These are phyloP conservation scores for Malthinus flaveolus DNA, from an alignment of 2,888 invertebrate genomes.

Conservation along the genomic window DNA sequence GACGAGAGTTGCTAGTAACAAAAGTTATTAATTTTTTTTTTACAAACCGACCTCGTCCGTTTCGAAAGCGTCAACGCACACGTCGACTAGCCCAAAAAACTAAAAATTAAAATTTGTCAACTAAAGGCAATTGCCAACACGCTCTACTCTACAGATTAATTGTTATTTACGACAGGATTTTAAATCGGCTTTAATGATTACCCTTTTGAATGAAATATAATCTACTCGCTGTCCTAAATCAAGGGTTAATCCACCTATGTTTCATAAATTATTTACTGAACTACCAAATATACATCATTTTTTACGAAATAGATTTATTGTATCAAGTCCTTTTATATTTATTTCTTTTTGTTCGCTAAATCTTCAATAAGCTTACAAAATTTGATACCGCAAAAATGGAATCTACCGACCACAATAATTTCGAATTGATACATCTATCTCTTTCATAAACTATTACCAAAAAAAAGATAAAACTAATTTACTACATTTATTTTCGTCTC, in stretches of 20 bases:
- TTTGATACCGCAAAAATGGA: too few relatives aligned
- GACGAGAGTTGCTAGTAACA: constrained; percentile 8
- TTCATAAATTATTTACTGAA: constrained; percentile 42
- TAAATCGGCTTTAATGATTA: constrained; percentile 44
- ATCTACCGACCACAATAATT: too few relatives aligned
- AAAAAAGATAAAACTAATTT: too few relatives aligned
- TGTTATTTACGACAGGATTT: constrained; percentile 38
- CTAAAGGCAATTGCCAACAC: constrained; percentile 32
- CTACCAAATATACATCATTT: constrained; percentile 39
- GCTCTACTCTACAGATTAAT: constrained; percentile 37
- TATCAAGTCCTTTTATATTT: not conserved
- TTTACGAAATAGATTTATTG: constrained; percentile 35
- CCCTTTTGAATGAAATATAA: constrained; percentile 39
- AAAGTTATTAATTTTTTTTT: too few relatives aligned
- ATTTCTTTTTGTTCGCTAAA: not conserved
- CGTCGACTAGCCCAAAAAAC: too few relatives aligned
- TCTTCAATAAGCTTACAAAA: too few relatives aligned
- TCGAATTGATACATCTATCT: too few relatives aligned
- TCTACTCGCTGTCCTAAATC: constrained; percentile 42
- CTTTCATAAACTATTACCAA: too few relatives aligned
- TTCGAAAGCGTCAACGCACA: too few relatives aligned
- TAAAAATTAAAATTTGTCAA: constrained; percentile 12
- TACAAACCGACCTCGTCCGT: too few relatives aligned
- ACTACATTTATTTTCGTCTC: too few relatives aligned
- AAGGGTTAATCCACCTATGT: constrained; percentile 44